A percentile compares a stretch with the other conserved stretches of the same genome.
Conservation (phyloP, 2,113 vertebrate species). For the Chaenocephalus aceratus region DNA sequence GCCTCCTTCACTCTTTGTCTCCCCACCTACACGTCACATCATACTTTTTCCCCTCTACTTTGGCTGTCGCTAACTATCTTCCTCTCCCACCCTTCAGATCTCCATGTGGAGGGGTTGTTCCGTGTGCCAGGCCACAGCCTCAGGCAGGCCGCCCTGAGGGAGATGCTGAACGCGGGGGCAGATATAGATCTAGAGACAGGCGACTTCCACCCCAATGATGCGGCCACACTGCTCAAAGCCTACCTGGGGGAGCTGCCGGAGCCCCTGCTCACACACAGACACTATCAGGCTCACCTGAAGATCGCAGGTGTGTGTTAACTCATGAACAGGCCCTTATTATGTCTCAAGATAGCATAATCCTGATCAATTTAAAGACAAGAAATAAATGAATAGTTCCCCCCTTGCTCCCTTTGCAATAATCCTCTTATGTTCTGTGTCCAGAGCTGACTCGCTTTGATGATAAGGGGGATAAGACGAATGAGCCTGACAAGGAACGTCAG, state of each 20-base stretch:
- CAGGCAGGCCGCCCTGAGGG: slow-evolving; percentile 93
- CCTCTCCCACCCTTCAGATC: slow-evolving; percentile 80
- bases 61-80: slow-evolving; percentile 31
- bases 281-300: slow-evolving; percentile 95
- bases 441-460: slow-evolving; percentile 91
- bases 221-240: slow-evolving; percentile 93
- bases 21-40: slow-evolving; percentile 4
- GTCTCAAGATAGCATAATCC: background rate
- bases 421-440: slow-evolving; percentile 3
- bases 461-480: slow-evolving; percentile 90
- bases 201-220: slow-evolving; percentile 96
- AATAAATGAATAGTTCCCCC: background rate
- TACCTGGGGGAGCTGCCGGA: slow-evolving; percentile 96
- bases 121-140: slow-evolving; percentile 97
- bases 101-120: slow-evolving; percentile 95
- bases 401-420: background rate
- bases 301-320: slow-evolving; percentile 69
- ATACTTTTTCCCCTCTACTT: background rate
- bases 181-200: slow-evolving; percentile 95
- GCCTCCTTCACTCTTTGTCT: slow-evolving; percentile 39
- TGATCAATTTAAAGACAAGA: background rate
- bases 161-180: slow-evolving; percentile 91
- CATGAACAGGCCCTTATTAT: background rate
- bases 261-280: slow-evolving; percentile 93
- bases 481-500: slow-evolving; percentile 92